Evolutionary conservation across 2,113 vertebrate genomes (phyloP).

Genomic region (Gobius niger): DNA sequence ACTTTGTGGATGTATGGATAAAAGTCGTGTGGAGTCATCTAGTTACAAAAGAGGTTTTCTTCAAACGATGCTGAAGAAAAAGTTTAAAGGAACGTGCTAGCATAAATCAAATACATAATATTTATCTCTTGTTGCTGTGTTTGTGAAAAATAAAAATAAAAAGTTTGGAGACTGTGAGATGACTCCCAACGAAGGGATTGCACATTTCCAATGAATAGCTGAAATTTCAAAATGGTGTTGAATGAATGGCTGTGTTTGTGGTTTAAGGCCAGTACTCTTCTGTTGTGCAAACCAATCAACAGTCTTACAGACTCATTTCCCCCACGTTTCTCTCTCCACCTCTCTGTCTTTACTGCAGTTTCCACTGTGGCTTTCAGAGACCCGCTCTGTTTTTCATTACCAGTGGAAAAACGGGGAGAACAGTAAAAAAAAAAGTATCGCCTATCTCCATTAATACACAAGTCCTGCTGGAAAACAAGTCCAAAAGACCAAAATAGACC

Average conservation of each 20-base stretch:
- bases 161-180: background rate
- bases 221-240: background rate
- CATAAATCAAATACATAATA: too few species aligned
- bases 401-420: constrained; percentile 58
- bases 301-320: constrained; percentile 27
- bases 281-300: constrained; percentile 12
- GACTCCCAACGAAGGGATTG: background rate
- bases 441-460: constrained; percentile 52
- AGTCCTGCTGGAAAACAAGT: constrained; percentile 50
- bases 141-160: background rate
- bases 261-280: constrained; percentile 12
- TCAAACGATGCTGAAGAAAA: too few species aligned
- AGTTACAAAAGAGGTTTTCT: too few species aligned
- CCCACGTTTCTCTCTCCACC: constrained; percentile 18
- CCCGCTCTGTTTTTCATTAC: constrained; percentile 68
- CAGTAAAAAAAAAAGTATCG: constrained; percentile 47
- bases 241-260: constrained; percentile 1
- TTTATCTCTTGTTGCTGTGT: too few species aligned
- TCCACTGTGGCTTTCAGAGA: constrained; percentile 54
- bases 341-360: constrained; percentile 33
- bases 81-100: too few species aligned
- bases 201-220: background rate
- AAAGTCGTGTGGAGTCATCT: too few species aligned
- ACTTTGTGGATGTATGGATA: too few species aligned
- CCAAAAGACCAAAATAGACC: constrained; percentile 59